Evolutionary conservation across 2,797 vertebrate genomes (phyloP).

Genomic region (Enteromius argenteus): DNA sequence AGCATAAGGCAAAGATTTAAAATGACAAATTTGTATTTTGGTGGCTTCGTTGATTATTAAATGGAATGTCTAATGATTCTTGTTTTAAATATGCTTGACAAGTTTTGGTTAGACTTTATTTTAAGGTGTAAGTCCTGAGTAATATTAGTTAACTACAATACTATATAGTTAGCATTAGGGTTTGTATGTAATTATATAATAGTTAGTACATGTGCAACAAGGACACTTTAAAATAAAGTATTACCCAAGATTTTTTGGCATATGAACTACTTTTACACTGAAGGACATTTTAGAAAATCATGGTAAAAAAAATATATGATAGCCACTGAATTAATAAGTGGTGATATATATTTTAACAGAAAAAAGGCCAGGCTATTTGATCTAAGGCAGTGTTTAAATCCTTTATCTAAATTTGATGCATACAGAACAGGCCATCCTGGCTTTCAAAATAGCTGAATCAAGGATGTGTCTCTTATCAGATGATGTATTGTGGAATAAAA

Average conservation of each 20-base stretch:
- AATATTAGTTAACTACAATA: no score
- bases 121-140: no score
- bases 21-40: not conserved
- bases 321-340: not conserved
- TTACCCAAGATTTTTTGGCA: no score
- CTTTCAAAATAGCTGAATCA: slow-evolving; percentile 36
- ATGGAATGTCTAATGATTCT: not conserved
- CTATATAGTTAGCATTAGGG: no score
- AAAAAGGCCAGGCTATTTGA: not conserved
- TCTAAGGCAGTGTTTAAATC: not conserved
- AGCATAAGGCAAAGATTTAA: not conserved
- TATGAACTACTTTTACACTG: no score
- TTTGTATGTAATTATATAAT: no score
- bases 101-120: no score
- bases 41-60: not conserved
- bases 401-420: not conserved
- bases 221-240: no score
- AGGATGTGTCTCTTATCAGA: slow-evolving; percentile 40
- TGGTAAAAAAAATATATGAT: no score
- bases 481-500: not conserved
- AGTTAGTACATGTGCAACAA: no score
- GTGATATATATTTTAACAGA: not conserved
- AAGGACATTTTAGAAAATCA: no score
- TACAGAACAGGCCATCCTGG: not conserved
- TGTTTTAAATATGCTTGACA: not conserved